Evolutionary conservation across 2,113 vertebrate genomes (phyloP).

Genomic region (Thomomys bottae): DNA sequence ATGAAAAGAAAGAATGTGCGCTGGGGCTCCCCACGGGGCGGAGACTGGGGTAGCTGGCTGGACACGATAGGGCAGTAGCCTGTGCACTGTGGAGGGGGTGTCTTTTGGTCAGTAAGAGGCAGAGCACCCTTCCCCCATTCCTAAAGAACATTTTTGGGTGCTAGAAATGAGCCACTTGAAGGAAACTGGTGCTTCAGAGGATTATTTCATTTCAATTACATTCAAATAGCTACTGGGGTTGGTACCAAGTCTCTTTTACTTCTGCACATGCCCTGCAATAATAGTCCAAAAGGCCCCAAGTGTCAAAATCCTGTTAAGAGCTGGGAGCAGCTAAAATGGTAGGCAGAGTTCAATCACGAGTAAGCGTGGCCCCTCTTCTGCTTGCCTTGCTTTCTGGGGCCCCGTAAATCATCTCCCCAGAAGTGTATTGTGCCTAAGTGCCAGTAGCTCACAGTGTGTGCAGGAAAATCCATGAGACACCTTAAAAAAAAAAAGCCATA

Average conservation of each 20-base stretch:
- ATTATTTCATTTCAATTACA: not conserved
- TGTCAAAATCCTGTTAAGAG: not conserved
- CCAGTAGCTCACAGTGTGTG: too few relatives aligned
- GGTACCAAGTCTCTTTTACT: not conserved
- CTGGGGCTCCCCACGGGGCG: not conserved
- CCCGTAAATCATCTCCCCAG: not conserved
- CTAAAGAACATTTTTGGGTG: not conserved
- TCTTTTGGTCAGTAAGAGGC: not conserved
- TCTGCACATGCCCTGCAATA: not conserved
- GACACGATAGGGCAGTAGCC: not conserved
- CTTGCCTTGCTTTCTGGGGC: not conserved
- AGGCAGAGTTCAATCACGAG: too few relatives aligned
- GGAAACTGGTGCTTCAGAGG: not conserved
- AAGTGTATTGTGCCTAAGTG: too few relatives aligned
- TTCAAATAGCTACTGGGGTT: not conserved
- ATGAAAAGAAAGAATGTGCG: not conserved
- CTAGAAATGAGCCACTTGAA: not conserved
- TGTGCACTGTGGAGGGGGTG: not conserved
- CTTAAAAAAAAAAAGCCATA: too few relatives aligned
- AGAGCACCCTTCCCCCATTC: not conserved
- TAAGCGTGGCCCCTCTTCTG: not conserved
- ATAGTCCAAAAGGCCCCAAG: not conserved
- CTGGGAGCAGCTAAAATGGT: too few relatives aligned
- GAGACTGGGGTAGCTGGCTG: not conserved
- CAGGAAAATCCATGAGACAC: too few relatives aligned